Base-by-base conservation (phyloP, 2,888 invertebrate genomes). In the Fissipunctia ypsillon region DNA sequence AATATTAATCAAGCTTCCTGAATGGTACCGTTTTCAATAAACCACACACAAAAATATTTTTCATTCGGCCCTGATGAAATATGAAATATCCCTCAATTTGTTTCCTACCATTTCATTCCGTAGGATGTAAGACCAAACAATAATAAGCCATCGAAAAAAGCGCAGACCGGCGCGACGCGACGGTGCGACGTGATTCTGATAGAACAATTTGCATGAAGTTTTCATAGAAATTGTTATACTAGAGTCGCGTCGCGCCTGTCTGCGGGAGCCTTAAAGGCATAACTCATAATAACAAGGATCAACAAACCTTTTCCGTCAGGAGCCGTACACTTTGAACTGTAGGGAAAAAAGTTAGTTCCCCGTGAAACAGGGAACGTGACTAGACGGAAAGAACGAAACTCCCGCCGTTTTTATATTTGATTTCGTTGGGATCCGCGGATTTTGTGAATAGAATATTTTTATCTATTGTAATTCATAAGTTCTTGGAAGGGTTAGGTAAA, bases 311-410 rank as follows among this genome's bases (percentile, higher is more conserved):
- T 71, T 75, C 65, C 68, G 56, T 70, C 77, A 73, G 68, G 73
- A 78, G 80, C 80, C 78, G 84, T 75, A 81, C 76, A 76, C 75
- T 87, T 80, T 76, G 85, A 70, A 73, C 75, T 78, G 81, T 84
- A 69, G 71, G 77, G 81, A 71, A 76, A 78, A 86, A 88, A 90
- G 78, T 88, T 88, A 86, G 78, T 89, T 81, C 76, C 67, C 83
- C 85, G 83, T 85, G 80, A 84, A 83, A 84, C 79, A 80, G 80
- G 50, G 79, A 78, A 90, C 91, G 91, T 91, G 91, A 90, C 91
- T 85, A 86, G 87, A 84, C 86, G 84, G 84, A 83, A 83, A 82
- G 84, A 83, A 87, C 85, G 76, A 84, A 86, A 81, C 82, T 82
- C 75, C 48, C 52, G 60, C 65, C 78, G 68, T 80, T 87, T 90